Evolutionary conservation across 2,888 invertebrate species (phyloP).

Genomic region (Aquatica leii): DNA sequence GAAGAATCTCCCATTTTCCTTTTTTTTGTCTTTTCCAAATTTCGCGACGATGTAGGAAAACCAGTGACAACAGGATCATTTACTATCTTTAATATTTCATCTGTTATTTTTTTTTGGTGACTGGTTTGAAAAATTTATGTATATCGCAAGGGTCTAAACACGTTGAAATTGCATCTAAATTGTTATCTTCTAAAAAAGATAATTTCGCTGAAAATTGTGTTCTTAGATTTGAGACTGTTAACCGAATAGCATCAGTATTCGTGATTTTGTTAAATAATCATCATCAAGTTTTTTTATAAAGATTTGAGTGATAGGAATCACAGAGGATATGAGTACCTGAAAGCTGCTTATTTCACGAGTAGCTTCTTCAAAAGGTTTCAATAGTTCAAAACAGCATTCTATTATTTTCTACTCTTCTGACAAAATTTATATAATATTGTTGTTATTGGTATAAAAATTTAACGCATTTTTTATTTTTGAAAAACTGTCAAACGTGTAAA

Average conservation of each 20-base stretch:
- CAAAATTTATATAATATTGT: too few relatives aligned
- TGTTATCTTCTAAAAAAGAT: not conserved
- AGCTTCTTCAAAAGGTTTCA: too few relatives aligned
- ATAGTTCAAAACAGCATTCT: too few relatives aligned
- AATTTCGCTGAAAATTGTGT: not conserved
- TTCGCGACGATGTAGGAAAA: not conserved
- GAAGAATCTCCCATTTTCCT: not conserved
- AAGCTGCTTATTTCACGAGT: slow-evolving; percentile 1
- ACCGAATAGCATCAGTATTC: not conserved
- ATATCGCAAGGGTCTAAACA: slow-evolving; percentile 13
- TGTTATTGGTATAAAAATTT: too few relatives aligned
- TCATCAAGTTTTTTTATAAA: not conserved
- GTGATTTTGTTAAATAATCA: not conserved
- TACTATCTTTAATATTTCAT: too few relatives aligned
- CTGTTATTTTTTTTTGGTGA: slow-evolving; percentile 11
- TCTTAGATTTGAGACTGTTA: not conserved
- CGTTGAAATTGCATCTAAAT: not conserved
- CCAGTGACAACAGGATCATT: too few relatives aligned
- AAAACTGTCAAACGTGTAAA: too few relatives aligned
- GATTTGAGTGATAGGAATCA: not conserved
- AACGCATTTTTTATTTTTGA: too few relatives aligned
- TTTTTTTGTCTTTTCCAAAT: not conserved
- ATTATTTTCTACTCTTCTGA: too few relatives aligned
- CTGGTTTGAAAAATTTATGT: slow-evolving; percentile 14
- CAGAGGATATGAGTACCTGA: not conserved